Conservation (phyloP, 2,888 invertebrate species). For the Heliconius ethilla region DNA sequence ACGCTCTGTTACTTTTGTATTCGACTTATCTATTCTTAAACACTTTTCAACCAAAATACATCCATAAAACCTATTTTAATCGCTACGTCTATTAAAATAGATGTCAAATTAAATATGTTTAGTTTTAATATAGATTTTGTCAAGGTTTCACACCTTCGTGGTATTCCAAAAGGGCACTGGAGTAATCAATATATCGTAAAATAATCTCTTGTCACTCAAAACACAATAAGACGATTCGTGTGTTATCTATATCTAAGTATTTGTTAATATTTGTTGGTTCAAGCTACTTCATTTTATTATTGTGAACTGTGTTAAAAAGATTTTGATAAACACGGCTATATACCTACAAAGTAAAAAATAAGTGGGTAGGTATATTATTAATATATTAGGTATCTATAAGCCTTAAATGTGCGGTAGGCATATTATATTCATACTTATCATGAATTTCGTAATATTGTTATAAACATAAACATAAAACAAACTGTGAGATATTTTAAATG, state of each 20-base stretch:
- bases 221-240: conserved; percentile 26
- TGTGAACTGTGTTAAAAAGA: background rate
- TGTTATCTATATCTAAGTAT: conserved; percentile 22
- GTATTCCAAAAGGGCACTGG: conserved; percentile 56
- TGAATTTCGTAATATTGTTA: background rate
- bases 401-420: too few relatives aligned
- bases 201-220: conserved; percentile 57
- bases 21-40: conserved; percentile 48
- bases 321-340: background rate
- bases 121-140: conserved; percentile 46
- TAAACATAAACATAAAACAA: background rate
- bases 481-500: background rate
- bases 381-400: too few relatives aligned
- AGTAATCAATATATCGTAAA: conserved; percentile 74
- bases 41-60: conserved; percentile 43
- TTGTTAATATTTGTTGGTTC: conserved; percentile 11
- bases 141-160: conserved; percentile 56
- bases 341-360: background rate
- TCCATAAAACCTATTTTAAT: conserved; percentile 17
- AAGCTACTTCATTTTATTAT: conserved; percentile 22
- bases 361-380: background rate
- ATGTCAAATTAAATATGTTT: conserved; percentile 46
- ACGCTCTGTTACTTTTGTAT: conserved; percentile 61
- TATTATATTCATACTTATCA: background rate
- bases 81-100: conserved; percentile 39